phyloP scores from a whole-genome alignment of 2,113 vertebrate genomes.

The Centrocercus urophasianus region DNA sequence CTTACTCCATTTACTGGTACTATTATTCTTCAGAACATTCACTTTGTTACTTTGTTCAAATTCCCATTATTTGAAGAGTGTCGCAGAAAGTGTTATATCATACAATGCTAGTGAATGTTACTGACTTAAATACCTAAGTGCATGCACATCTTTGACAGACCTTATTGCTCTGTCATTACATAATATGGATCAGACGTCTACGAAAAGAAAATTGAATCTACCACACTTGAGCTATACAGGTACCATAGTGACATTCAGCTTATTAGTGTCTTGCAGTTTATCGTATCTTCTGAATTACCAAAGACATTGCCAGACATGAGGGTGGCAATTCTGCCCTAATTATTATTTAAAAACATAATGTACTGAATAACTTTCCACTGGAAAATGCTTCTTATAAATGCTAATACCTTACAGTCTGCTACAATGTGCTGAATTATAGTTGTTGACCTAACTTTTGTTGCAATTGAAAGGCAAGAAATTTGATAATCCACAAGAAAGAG shows the following conservation, averaged over 20 bases:
- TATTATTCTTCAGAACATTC: neutral
- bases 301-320: neutral
- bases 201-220: neutral
- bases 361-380: neutral
- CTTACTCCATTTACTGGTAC: neutral
- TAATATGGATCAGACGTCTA: neutral
- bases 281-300: neutral
- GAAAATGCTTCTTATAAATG: neutral
- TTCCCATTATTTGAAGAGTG: neutral
- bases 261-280: neutral
- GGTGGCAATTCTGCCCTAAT: neutral
- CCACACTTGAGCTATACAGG: neutral
- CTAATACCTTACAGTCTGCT: neutral
- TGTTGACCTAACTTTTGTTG: neutral
- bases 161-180: neutral
- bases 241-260: neutral
- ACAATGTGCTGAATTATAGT: neutral
- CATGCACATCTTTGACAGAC: neutral
- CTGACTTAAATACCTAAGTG: neutral
- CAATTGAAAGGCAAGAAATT: neutral
- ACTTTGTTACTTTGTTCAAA: neutral
- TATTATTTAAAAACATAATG: constrained; percentile 14
- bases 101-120: neutral
- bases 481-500: neutral
- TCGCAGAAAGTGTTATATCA: neutral